Percentiles rank a stretch among this genome's conserved stretches.
Conservation (phyloP, 2,888 invertebrate species). For the Ectemnius continuus region DNA sequence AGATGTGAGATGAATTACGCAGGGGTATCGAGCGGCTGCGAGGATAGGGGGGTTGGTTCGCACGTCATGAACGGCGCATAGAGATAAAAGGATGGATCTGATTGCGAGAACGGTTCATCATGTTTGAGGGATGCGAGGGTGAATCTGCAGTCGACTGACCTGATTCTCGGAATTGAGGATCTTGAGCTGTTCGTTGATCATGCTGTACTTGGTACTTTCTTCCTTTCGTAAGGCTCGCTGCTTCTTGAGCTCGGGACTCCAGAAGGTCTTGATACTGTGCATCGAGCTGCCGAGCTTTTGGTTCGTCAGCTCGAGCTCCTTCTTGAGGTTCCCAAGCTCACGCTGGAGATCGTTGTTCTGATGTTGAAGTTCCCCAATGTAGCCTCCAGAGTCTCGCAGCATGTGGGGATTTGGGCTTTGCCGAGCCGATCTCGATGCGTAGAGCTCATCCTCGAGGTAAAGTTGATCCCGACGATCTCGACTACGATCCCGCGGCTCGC, state of each 20-base stretch:
- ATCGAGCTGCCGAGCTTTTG: slow-evolving; percentile 98
- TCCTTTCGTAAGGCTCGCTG: slow-evolving; percentile 97
- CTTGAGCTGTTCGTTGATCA: slow-evolving; percentile 97
- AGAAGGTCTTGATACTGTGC: slow-evolving; percentile 99
- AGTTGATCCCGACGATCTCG: slow-evolving; percentile 81
- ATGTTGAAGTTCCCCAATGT: slow-evolving; percentile 92
- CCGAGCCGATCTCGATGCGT: slow-evolving; percentile 83
- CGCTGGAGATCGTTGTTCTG: slow-evolving; percentile 97
- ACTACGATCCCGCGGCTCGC: slow-evolving; percentile 86
- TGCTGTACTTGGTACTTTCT: slow-evolving; percentile 97
- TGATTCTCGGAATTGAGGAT: slow-evolving; percentile 97
- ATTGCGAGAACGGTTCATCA: neutral
- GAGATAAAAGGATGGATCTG: too few relatives aligned
- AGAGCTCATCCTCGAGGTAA: slow-evolving; percentile 86
- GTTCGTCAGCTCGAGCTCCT: slow-evolving; percentile 96
- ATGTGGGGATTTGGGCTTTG: slow-evolving; percentile 85
- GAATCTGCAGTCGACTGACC: slow-evolving; percentile 80
- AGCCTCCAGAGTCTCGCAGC: slow-evolving; percentile 83
- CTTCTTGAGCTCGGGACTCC: slow-evolving; percentile 99
- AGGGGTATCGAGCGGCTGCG: too few relatives aligned
- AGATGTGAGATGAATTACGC: too few relatives aligned
- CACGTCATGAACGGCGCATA: too few relatives aligned
- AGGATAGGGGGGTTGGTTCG: too few relatives aligned
- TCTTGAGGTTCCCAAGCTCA: slow-evolving; percentile 93
- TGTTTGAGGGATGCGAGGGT: neutral